A percentile compares a stretch with the other conserved stretches of the same genome.
phyloP scores from a whole-genome alignment of 2,888 invertebrate genomes.

The Folsomia manolachei region DNA sequence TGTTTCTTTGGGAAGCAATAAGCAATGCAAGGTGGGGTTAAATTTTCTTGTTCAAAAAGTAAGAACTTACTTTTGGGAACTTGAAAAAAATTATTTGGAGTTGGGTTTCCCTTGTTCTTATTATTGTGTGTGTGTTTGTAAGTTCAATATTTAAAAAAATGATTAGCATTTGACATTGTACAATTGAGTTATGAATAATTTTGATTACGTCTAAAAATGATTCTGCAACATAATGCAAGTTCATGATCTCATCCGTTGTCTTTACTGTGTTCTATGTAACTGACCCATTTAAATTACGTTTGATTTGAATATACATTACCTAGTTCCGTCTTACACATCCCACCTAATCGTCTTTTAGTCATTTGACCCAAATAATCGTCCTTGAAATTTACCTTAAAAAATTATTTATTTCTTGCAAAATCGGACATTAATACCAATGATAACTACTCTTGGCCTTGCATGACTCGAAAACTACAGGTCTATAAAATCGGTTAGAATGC shows the following conservation, averaged over 20 bases:
- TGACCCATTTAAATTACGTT: background rate
- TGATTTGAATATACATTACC: background rate
- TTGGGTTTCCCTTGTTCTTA: too few relatives aligned
- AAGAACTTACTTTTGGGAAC: too few relatives aligned
- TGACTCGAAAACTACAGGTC: too few relatives aligned
- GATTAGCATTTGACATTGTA: background rate
- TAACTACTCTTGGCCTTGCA: too few relatives aligned
- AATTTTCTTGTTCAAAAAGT: background rate
- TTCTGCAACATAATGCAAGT: slow-evolving; percentile 6
- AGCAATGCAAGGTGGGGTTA: background rate
- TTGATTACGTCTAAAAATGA: background rate
- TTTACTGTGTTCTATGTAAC: background rate
- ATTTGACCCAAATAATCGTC: background rate
- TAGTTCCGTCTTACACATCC: background rate
- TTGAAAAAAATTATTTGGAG: background rate
- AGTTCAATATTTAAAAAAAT: too few relatives aligned
- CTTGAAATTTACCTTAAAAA: background rate
- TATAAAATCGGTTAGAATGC: too few relatives aligned
- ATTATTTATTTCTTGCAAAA: too few relatives aligned
- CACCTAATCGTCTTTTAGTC: background rate
- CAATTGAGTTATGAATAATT: background rate
- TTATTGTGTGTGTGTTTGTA: too few relatives aligned
- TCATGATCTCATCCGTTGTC: slow-evolving; percentile 13
- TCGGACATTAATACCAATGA: too few relatives aligned
- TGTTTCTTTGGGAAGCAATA: background rate